These are phyloP conservation scores for Mohoua ochrocephala DNA, from an alignment of 2,113 vertebrate species.

Conservation along the genomic window DNA sequence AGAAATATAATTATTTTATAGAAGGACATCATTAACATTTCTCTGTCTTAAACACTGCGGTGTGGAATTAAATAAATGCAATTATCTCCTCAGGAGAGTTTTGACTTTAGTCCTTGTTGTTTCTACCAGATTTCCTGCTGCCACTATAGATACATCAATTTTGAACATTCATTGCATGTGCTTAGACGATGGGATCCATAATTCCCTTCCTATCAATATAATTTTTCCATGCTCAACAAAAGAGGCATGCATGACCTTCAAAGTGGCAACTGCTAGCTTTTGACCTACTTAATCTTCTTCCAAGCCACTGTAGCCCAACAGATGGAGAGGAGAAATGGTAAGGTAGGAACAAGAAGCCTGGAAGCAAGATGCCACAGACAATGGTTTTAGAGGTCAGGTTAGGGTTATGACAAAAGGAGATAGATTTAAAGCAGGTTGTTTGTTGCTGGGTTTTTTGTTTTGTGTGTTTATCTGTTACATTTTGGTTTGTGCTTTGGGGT, in stretches of 20 bases:
- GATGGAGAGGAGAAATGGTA: neutral
- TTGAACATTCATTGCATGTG: neutral
- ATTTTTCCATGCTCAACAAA: neutral
- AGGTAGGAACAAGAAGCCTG: neutral
- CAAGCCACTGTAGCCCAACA: neutral
- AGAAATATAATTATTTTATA: neutral
- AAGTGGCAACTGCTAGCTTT: neutral
- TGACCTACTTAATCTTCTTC: conserved; percentile 22
- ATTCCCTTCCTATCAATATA: neutral
- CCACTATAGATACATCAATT: neutral
- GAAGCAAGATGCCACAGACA: neutral
- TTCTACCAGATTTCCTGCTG: neutral
- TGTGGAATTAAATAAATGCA: neutral
- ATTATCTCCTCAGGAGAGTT: neutral
- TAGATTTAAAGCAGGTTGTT: neutral
- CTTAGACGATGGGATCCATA: neutral
- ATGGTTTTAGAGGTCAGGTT: conserved; percentile 15
- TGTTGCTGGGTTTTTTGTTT: neutral
- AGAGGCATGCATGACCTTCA: neutral
- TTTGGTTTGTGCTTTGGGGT: neutral
- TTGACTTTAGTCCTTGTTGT: neutral
- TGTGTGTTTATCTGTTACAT: neutral
- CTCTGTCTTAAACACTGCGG: neutral
- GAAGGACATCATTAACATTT: neutral
- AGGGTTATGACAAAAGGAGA: neutral